Percentiles rank a stretch among this genome's conserved stretches.
These are phyloP conservation scores for Nycteola revayana DNA, from an alignment of 2,888 invertebrate genomes.

Conservation along the genomic window DNA sequence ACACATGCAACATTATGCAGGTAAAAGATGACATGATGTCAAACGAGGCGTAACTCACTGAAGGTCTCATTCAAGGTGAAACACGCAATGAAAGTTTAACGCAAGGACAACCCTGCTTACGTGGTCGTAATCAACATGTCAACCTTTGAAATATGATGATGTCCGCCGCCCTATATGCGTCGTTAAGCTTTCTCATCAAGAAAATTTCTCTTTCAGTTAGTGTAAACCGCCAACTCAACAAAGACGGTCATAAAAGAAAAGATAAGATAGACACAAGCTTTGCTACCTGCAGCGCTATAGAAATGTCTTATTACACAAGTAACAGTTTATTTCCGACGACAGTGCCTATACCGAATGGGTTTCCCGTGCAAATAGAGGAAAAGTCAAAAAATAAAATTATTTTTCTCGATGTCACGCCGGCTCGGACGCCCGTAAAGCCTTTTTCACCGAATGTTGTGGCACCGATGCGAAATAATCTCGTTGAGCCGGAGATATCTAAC, in stretches of 20 bases:
- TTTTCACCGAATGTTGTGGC: constrained; percentile 52
- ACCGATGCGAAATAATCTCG: constrained; percentile 59
- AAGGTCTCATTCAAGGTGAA: constrained; percentile 62
- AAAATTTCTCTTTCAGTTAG: constrained; percentile 35
- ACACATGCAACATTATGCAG: constrained; percentile 10
- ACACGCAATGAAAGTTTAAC: constrained; percentile 59
- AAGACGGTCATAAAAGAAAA: constrained; percentile 17
- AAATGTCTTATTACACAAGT: constrained; percentile 58
- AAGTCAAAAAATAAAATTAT: constrained; percentile 56
- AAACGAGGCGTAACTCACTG: constrained; percentile 13
- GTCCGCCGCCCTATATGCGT: constrained; percentile 33
- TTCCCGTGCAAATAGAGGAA: constrained; percentile 47
- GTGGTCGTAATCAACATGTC: constrained; percentile 68
- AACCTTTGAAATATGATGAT: constrained; percentile 58
- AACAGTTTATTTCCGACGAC: constrained; percentile 49
- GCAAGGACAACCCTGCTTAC: constrained; percentile 53
- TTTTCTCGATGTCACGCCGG: constrained; percentile 69
- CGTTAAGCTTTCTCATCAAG: constrained; percentile 42
- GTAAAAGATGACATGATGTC: constrained; percentile 14
- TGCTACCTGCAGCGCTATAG: no score
- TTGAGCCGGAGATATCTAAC: constrained; percentile 51
- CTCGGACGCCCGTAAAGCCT: constrained; percentile 49
- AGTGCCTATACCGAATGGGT: constrained; percentile 58
- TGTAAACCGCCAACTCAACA: constrained; percentile 27
- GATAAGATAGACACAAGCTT: constrained; percentile 4